Base-by-base conservation (phyloP, 1,140 invertebrate species). In the Drosophila lacertosa region DNA sequence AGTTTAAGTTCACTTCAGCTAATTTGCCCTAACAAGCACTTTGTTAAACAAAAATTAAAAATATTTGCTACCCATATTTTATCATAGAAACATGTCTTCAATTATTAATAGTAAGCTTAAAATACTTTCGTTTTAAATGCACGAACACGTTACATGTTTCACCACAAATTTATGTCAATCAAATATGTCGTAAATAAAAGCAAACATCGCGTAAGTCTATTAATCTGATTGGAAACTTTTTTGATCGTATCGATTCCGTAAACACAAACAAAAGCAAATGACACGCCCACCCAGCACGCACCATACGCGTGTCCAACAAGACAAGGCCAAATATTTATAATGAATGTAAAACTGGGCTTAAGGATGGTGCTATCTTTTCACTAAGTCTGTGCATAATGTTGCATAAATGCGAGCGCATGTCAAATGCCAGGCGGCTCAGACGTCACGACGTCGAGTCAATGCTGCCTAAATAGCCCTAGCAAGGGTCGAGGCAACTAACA, bases 321-420 rank as follows among this genome's bases (percentile, higher is more conserved):
- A 55, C 42, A 55, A 32, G 26, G 29, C n/a, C 22, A 7, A 20
- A 26, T 32, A 32, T 22, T 13, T 53, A 15, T 29, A 39, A 51
- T 26, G 20, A 6, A 13, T 26, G 29, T 16, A 13, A 24, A 9
- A 45, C 11, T 42, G 24, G 15, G 58, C 18, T 58, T 50, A 24
- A 33, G 15, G 20, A 45, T 11, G 29, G 15, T 39, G 15, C 22
- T 15, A 16, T 55, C 54, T 71, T 72, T 73, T 66, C 66, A 64
- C 67, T 88, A 88, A 89, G 81, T 78, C 82, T 68, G 48, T 72
- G 77, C 82, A 88, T 83, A 88, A 78, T 88, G 77, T 83, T 88
- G 78, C 83, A 75, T 76, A 88, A 88, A 88, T 88, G 71, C 70
- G 71, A 88, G 64, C 74, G 83, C 67, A 66, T 76, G 82, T 88